Evolutionary conservation across 23 tunicate genomes (phyloP), one percentile per base, ranked within the genome.

Genomic region (Trididemnum clinides): DNA sequence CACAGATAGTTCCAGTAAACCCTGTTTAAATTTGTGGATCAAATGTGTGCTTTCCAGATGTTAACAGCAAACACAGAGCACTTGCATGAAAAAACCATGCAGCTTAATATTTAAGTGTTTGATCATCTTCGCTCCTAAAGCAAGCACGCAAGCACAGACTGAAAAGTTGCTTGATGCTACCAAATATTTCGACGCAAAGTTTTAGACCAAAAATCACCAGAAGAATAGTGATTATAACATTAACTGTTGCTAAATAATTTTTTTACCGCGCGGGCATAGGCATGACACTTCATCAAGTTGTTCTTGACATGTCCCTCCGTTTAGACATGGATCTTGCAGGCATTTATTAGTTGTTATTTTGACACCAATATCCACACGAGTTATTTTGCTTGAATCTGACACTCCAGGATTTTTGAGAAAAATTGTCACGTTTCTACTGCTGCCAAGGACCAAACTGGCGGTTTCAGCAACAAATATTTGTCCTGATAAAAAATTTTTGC

Each of bases 221-320:
- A n/a, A n/a, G n/a, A n/a, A n/a, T n/a, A n/a, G n/a, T n/a, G n/a
- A n/a, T n/a, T n/a, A n/a, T n/a, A n/a, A n/a, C n/a, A n/a, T n/a
- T n/a, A n/a, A n/a, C n/a, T n/a, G n/a, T n/a, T n/a, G n/a, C n/a
- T n/a, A n/a, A n/a, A n/a, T 44, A 10, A 44, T 10, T 44, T 44
- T 15, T 37, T 30, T 12, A 92, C 97, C 97, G 64, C 86, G 97
- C 28, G 44, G 25, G 83, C 97, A 92, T 0, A 39, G 39, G 51
- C 97, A 92, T 15, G 57, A 37, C 28, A 82, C 77, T 1, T 32
- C 37, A 6, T 35, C 39, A 2, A 49, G 33, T 7, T 76, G 74
- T 77, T 92, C 97, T 7, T 50, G 75, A 54, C 97, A 92, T 22
- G 59, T 36, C 2, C 87, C 97, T 19, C 91, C 97, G 64, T 92